Evolutionary conservation across 2,113 vertebrate genomes (phyloP), one percentile per base, ranked within the genome.

Genomic region (Pristiophorus japonicus): DNA sequence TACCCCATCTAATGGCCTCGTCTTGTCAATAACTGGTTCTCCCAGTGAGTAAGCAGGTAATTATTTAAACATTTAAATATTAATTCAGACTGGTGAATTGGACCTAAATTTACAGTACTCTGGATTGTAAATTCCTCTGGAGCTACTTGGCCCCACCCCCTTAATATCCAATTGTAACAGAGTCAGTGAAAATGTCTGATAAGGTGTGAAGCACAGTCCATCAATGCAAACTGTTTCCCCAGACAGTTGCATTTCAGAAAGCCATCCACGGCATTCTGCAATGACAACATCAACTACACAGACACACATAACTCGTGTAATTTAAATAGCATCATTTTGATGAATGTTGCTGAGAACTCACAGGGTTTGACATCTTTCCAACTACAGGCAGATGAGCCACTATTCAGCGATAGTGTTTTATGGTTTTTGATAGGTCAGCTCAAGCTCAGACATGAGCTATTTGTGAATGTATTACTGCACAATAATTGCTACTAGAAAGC

Each of bases 291-390:
- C 87, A 27, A 90, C 87, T 0, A 51, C 51, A 51, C 51, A 51
- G 51, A 51, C 51, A 16, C 59, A 91, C 55, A 63, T n/a, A 91
- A 91, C 88, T 38, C 14, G n/a, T 38, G 88, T 91, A 34, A 62
- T 38, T 91, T 91, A 63, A 91, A 38, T 63, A 4, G 30, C 55
- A 91, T 91, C 55, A 91, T 91, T 63, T 62, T 91, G 88, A 91
- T 91, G 55, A 91, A 63, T 91, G 34, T 62, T 91, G 55, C 55
- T 20, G 88, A 63, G 59, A 63, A 20, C 88, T 63, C 24, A 4
- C 55, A 63, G 88, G 55, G 30, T 91, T 63, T 91, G 88, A 91
- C 88, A 91, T 38, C 55, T 62, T 62, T 62, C 55, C 88, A 91
- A 63, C 55, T 62, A 2, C 55, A 63, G 55, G 55, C 88, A 91